Evolutionary conservation across 2,797 vertebrate species (phyloP), one percentile per base, ranked within the genome.

Genomic region (Sciurus carolinensis): DNA sequence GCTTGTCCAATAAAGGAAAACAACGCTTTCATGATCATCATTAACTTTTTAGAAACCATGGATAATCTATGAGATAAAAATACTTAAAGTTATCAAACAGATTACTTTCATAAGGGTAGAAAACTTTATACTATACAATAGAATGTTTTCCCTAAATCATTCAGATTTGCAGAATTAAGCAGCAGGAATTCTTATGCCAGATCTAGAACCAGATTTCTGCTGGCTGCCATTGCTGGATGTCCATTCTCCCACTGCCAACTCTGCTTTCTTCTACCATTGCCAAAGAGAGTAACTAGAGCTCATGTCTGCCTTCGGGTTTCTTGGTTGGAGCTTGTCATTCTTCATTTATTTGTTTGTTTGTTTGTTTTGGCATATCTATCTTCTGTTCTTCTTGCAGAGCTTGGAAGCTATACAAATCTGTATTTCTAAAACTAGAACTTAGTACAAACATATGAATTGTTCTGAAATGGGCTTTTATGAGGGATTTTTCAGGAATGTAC

Each of bases 371-470:
- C 54, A 22, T 33, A 28, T 42, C 30, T 33, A 5, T 28, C 12
- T 33, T 92, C 20, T 76, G 12, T 83, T 72, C 59, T 91, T 95
- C 36, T 22, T 64, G 5, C 30, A 73, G 33, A 91, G 9, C 8
- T 77, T 59, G 52, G 2, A 62, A 36, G 12, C 15, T 57, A 57
- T 15, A 62, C 36, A 57, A n/a, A 30, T 57, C 86, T 76, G 3
- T 57, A 81, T 90, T 94, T 84, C 88, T 81, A 81, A 95, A 92
- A 93, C 57, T 69, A 22, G n/a, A 90, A 87, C 18, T 73, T 20
- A 64, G 22, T 36, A 79, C 44, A 93, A 62, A 69, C 1, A 26
- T 30, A 26, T 30, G 50, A 95, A 26, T 87, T 84, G 83, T 26
- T 85, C 13, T 81, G n/a, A 89, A 87, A 76, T 72, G 14, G 64